These are phyloP conservation scores for Stramonita haemastoma DNA, from an alignment of 2,888 invertebrate genomes.

Conservation along the genomic window DNA sequence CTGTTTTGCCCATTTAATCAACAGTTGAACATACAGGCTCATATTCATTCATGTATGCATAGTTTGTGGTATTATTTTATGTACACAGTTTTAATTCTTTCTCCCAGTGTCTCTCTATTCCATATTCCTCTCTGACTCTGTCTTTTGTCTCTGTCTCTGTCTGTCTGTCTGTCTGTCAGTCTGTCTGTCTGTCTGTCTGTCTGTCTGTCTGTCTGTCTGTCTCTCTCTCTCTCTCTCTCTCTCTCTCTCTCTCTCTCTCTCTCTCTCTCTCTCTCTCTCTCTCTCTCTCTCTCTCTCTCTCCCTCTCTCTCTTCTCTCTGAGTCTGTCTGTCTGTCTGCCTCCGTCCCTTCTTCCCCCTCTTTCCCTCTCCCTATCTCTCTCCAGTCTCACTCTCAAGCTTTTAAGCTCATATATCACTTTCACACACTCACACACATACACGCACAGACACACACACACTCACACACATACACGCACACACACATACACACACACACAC, in stretches of 20 bases:
- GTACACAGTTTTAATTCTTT: no score
- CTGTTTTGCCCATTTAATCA: no score
- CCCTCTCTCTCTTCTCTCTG: neutral
- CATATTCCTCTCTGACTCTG: no score
- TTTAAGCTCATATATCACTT: neutral
- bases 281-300: conserved; percentile 7
- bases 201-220: neutral
- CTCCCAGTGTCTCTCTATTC: no score
- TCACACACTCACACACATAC: neutral
- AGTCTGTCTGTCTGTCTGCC: no score
- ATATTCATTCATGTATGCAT: no score
- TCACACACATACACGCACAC: neutral
- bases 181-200: no score
- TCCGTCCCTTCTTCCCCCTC: no score
- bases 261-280: conserved; percentile 4
- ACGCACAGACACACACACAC: neutral
- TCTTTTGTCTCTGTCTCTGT: no score
- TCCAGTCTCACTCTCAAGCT: neutral
- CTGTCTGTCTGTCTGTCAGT: no score
- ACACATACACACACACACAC: neutral
- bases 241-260: conserved; percentile 17
- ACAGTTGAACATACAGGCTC: no score
- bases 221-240: neutral
- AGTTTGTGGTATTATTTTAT: no score
- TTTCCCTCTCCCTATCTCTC: neutral